phyloP scores from a whole-genome alignment of 2,113 vertebrate genomes.

The Anolis carolinensis region DNA sequence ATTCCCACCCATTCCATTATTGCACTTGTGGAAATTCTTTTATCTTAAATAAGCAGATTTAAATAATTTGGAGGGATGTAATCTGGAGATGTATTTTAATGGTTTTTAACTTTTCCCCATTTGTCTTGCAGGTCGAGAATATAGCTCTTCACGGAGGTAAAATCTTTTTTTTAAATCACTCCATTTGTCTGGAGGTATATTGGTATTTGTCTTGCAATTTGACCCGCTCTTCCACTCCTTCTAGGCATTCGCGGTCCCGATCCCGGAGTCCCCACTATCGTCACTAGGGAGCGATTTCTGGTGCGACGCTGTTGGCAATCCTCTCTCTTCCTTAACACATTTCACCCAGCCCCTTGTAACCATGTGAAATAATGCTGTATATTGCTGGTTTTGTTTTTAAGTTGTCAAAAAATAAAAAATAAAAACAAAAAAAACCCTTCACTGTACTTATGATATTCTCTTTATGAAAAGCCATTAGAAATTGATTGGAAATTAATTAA shows the following conservation, averaged over 20 bases:
- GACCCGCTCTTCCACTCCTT: not conserved
- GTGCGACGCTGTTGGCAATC: conserved; percentile 20
- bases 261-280: conserved; percentile 74
- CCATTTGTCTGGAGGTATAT: not conserved
- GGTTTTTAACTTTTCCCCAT: not conserved
- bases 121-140: conserved; percentile 69
- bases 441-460: not conserved
- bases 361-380: conserved; percentile 23
- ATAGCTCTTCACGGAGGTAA: conserved; percentile 76
- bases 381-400: conserved; percentile 37
- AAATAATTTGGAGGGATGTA: too few relatives aligned
- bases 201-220: not conserved
- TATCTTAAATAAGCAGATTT: too few relatives aligned
- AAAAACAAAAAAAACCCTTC: not conserved
- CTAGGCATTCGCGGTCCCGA: conserved; percentile 70
- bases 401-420: not conserved
- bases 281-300: conserved; percentile 41
- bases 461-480: not conserved
- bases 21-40: not conserved
- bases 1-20: not conserved
- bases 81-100: not conserved
- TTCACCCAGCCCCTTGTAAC: not conserved
- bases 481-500: too few relatives aligned
- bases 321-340: not conserved
- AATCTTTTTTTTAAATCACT: not conserved